Base-by-base conservation (phyloP, 2,797 vertebrate genomes). In the Eulemur albifrons region DNA sequence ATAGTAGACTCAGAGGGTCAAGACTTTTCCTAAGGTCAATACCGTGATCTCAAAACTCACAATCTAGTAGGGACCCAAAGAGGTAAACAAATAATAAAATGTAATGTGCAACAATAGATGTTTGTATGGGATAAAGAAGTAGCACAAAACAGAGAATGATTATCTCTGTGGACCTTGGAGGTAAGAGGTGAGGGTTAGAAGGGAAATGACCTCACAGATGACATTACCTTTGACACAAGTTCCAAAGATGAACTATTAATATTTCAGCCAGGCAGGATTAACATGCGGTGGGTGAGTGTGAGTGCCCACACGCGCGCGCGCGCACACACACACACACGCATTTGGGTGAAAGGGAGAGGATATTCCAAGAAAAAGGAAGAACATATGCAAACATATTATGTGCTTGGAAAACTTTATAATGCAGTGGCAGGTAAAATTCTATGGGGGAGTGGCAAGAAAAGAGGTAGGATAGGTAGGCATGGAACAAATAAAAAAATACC, bases 71-170 rank as follows among this genome's bases (percentile, higher is more conserved):
- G 90, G 10, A 86, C 13, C 13, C 61, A 96, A 88, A 89, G 52
- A 57, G 10, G 20, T 84, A 81, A 90, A 97, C 67, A 87, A 92
- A 52, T 70, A 92, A 94, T 88, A 96, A 96, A 96, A 88, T 48
- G 32, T 54, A 91, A 88, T 65, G 50, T 25, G 23, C 57, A 85
- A 77, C 48, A 88, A 45, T 0, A 91, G 63, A 91, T 59, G 48
- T 83, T 84, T 88, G 67, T 54, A 65, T 12, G 40, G 35, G 38
- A 88, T 73, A 70, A 89, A 89, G 85, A 61, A 32, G 35, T 11
- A 89, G 57, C 79, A 77, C 32, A 83, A 43, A 81, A 80, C 32
- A 79, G 12, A 84, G 72, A 32, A 54, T 5, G 32, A 79, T 30
- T 18, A 45, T 30, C 61, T 69, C 54, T 67, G 32, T 30, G 52